Evolutionary conservation across 2,888 invertebrate genomes (phyloP).

Genomic region (Leptinotarsa peninsularis): DNA sequence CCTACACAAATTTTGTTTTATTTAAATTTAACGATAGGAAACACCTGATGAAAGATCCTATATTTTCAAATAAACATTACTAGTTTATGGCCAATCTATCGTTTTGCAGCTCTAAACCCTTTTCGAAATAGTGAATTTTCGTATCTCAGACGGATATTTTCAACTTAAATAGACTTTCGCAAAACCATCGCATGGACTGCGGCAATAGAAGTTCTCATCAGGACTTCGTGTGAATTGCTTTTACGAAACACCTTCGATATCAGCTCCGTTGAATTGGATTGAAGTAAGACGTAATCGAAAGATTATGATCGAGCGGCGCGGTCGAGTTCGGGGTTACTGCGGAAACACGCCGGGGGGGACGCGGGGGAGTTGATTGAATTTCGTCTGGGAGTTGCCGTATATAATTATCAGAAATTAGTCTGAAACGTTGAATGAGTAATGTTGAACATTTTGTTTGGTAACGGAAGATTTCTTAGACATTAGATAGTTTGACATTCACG

Average conservation of each 20-base stretch:
- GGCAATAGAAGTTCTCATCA: constrained; percentile 41
- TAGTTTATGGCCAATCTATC: background rate
- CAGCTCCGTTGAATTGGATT: constrained; percentile 49
- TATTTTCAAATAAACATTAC: no score
- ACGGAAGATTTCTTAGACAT: no score
- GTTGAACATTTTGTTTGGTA: no score
- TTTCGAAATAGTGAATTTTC: background rate
- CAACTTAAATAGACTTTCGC: background rate
- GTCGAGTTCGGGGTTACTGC: background rate
- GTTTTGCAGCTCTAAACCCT: background rate
- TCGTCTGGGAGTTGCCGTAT: background rate
- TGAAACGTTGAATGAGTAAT: no score
- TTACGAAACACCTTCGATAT: constrained; percentile 49
- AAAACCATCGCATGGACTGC: constrained; percentile 35
- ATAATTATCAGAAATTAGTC: background rate
- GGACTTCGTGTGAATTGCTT: constrained; percentile 51
- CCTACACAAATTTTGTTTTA: no score
- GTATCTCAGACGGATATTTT: background rate
- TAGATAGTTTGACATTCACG: no score
- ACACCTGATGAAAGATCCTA: no score
- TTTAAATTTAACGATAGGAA: no score
- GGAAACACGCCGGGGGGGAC: background rate
- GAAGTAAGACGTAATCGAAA: constrained; percentile 36
- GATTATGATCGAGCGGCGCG: constrained; percentile 29
- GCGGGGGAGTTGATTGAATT: background rate